Evolutionary conservation across 2,888 invertebrate species (phyloP).

Genomic region (Calephelis perditalis): DNA sequence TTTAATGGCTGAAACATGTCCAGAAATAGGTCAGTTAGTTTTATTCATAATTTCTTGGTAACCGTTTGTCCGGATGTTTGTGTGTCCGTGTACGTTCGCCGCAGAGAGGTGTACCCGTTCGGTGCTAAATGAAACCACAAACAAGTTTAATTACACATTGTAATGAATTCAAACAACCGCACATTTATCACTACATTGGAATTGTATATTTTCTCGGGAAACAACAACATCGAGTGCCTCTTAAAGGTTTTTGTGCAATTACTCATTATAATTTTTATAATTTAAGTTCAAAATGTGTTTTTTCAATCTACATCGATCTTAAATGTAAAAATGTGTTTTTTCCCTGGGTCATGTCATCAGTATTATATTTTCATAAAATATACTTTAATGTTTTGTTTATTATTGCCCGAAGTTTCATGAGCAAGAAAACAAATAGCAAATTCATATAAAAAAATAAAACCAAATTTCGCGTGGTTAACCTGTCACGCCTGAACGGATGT

Average conservation of each 20-base stretch:
- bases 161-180: slow-evolving; percentile 32
- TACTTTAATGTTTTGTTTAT: no score
- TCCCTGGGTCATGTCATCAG: no score
- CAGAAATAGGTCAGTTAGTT: slow-evolving; percentile 62
- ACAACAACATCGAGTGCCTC: not conserved
- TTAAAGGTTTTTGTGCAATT: not conserved
- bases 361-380: no score
- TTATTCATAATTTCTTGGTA: slow-evolving; percentile 65
- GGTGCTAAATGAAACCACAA: slow-evolving; percentile 47
- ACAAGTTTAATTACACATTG: slow-evolving; percentile 52
- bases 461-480: no score
- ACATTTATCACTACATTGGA: slow-evolving; percentile 34
- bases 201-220: slow-evolving; percentile 25
- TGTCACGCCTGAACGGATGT: no score
- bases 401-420: no score
- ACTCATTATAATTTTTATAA: no score
- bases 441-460: no score
- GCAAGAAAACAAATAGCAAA: no score
- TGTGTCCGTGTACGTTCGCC: slow-evolving; percentile 42
- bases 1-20: slow-evolving; percentile 57
- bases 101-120: slow-evolving; percentile 36
- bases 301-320: no score
- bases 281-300: no score
- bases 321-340: no score
- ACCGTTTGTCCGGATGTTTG: slow-evolving; percentile 67